Evolutionary conservation across 2,888 invertebrate genomes (phyloP), one percentile per base, ranked within the genome.

Genomic region (Chymomyza amoena): DNA sequence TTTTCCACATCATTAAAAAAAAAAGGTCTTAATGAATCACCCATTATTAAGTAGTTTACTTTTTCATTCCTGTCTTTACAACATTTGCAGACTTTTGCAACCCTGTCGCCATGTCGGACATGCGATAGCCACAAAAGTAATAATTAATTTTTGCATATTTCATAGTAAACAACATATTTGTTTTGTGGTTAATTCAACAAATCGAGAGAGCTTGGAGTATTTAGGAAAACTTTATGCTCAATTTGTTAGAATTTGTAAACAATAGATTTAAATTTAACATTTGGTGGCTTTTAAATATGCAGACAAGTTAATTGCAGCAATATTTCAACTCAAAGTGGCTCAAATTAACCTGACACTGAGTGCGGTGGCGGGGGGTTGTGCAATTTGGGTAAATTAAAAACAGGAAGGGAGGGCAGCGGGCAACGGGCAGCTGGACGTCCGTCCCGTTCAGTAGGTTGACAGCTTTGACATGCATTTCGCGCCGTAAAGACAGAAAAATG

Each of bases 391-490:
- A 45, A 45, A 45, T 45, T 45, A 45, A 45, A 45, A 45, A 45
- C 39, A 13, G 39, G 39, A 45, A 45, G 52, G 52, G 4, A 9
- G 18, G 52, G 10, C 0, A 59, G 18, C 75, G 61, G 61, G 10
- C 0, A 59, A 16, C 75, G 61, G 61, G 63, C 74, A 71, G 39
- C 51, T 62, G 51, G n/a, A 0, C 52, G 16, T 54, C 10, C 52
- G n/a, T n/a, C n/a, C n/a, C n/a, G n/a, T n/a, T n/a, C n/a, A 18
- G 16, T 65, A 64, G 64, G 61, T 67, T 79, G 67, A 71, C 77
- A 69, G 73, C 71, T 69, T 77, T 72, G 67, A 77, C 77, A 77
- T 72, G 72, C 54, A 68, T 69, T 69, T 74, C 69, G 64, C 74
- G 80, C 65, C 65, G 10, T 57, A 25, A 65, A 63, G 61, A 61